Base-by-base conservation (phyloP, 1,140 invertebrate genomes). In the Bombus impatiens region DNA sequence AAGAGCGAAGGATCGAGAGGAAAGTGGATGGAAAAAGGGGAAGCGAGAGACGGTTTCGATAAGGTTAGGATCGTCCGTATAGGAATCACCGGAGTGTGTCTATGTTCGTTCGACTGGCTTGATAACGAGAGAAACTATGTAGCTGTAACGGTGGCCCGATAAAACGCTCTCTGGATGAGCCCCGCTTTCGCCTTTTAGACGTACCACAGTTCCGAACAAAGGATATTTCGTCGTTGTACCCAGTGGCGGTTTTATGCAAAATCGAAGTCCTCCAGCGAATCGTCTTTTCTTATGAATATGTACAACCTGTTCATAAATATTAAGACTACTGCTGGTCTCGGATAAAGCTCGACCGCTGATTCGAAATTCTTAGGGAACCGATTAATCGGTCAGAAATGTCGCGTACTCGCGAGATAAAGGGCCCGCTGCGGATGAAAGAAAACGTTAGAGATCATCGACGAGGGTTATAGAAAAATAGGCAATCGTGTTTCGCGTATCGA, bases 11-110 rank as follows among this genome's bases (percentile, higher is more conserved):
- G 70, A 42, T 44, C 59, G 76, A 40, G 77, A 42, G 68, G 80
- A 79, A 79, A n/a, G n/a, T n/a, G n/a, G 62, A 32, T 15, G n/a
- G 6, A 10, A 13, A 13, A 18, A 35, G 47, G 47, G 18, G 78
- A 57, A 65, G 59, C 47, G 47, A 75, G 75, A 83, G 59, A 67
- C 25, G 35, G 70, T 44, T 32, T 82, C 67, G 88, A 87, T 89
- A 89, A 89, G 85, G 67, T 71, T 86, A 82, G 62, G 81, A 91
- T 90, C 74, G 87, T 82, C 67, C 89, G 81, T 89, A 74, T 77
- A 84, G 89, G 90, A 91, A 83, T 91, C 74, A 59, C 44, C 22
- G 77, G 74, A 47, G 42, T 80, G 67, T 86, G 59, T 71, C 57
- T 80, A 62, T 57, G 57, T 78, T 13, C 72, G 42, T 67, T 88